Base-by-base conservation (phyloP, 1,140 invertebrate genomes). In the Ectropis grisescens region DNA sequence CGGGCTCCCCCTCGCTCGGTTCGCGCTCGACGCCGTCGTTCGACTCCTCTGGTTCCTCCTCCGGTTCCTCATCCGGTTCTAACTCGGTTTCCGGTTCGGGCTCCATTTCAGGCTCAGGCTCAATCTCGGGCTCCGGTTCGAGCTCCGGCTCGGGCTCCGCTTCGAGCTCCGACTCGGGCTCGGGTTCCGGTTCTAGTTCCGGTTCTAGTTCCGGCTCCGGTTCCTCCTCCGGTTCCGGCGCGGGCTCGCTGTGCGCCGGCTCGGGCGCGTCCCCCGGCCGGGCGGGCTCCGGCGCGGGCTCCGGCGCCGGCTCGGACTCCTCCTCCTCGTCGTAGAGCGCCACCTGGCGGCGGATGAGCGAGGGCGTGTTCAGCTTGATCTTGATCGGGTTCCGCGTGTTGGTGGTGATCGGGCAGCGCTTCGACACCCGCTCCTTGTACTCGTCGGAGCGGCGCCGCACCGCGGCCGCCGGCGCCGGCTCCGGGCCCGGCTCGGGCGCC, bases 381-480 rank as follows among this genome's bases (percentile, higher is more conserved):
- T 79, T 81, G 11, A 81, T 82, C n/a, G 79, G 79, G 33, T 72
- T 74, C 2, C 76, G 50, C 2, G 72, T 67, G 26, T 66, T 68
- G 1, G 64, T 65, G 1, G 72, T 80, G 23, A 81, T 76, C 0
- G 74, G 76, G 41, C 76, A 81, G 22, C 72, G 36, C 16, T 75
- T 74, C 0, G 72, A 75, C 2, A 76, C 55, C 29, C 72, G 74
- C 37, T 78, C 75, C 24, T 78, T 72, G 24, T 67, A 72, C 24
- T 78, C 66, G 30, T 74, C 61, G 5, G 66, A 62, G 0, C 50
- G 52, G 33, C 58, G 33, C 29, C 8, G 55, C 43, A 11, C 30
- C 32, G 13, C 9, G 48, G 13, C n/a, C 32, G 13, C 13, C 9
- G 27, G 14, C n/a, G 26, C 8, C 7, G 27, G 15, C 14, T 28